Percentiles rank a stretch among this genome's conserved stretches.
Evolutionary conservation across 2,888 invertebrate genomes (phyloP).

Genomic region (Athalia rosae): DNA sequence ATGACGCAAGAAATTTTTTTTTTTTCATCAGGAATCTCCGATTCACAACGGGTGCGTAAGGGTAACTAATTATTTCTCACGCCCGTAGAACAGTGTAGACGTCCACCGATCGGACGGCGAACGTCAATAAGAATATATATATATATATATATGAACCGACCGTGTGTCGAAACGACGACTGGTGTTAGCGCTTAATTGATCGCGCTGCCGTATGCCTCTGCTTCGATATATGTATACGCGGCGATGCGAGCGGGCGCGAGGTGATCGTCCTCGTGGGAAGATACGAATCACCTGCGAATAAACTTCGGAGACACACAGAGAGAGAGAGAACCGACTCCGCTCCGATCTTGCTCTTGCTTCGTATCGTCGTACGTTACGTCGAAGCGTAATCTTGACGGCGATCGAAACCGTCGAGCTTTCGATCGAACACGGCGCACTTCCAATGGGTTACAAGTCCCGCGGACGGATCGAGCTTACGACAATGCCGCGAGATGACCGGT

Average conservation of each 20-base stretch:
- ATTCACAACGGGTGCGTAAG: too few species aligned
- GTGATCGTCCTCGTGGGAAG: constrained; percentile 43
- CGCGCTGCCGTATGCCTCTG: not conserved
- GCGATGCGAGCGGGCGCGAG: not conserved
- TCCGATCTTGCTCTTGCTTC: not conserved
- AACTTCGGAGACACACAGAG: not conserved
- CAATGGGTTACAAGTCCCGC: not conserved
- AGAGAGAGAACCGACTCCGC: too few species aligned
- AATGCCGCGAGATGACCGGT: too few species aligned
- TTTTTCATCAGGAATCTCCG: too few species aligned
- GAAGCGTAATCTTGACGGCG: constrained; percentile 16
- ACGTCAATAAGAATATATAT: too few species aligned
- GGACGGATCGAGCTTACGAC: not conserved
- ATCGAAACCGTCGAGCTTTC: not conserved
- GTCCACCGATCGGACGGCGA: too few species aligned
- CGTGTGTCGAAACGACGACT: too few species aligned
- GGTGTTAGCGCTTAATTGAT: not conserved
- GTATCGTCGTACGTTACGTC: not conserved
- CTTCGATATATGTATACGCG: not conserved
- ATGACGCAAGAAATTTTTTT: too few species aligned
- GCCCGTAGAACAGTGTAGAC: not conserved
- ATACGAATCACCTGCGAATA: constrained; percentile 32
- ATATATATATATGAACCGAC: too few species aligned
- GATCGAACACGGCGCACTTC: not conserved
- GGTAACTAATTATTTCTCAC: too few species aligned